These are phyloP conservation scores for Eunapius fragilis DNA, from an alignment of 37 sponge, comb jelly and placozoan genomes.

Conservation along the genomic window DNA sequence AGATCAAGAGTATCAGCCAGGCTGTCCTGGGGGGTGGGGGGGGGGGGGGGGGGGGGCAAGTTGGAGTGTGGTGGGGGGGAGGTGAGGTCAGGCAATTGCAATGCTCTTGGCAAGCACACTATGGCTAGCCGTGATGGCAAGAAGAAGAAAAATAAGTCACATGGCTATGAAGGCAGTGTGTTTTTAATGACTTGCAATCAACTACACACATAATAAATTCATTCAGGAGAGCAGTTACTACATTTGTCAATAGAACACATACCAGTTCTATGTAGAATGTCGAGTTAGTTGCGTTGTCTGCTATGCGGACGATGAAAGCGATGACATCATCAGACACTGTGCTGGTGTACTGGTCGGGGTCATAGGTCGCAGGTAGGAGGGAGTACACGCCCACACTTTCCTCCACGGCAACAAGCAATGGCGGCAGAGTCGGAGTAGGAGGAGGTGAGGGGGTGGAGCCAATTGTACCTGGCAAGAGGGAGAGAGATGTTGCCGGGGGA, in stretches of 20 bases:
- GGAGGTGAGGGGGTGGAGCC: neutral
- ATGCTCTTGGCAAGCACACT: too few relatives aligned
- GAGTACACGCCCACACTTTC: neutral
- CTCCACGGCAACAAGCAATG: neutral
- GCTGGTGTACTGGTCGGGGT: neutral
- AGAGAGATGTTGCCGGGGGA: neutral
- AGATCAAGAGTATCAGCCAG: conserved; percentile 10
- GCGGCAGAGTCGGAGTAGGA: neutral
- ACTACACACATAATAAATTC: too few relatives aligned
- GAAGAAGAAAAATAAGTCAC: too few relatives aligned
- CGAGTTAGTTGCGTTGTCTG: neutral
- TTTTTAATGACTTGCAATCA: too few relatives aligned
- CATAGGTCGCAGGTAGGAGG: neutral
- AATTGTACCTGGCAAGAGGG: neutral
- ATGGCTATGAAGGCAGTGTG: too few relatives aligned
- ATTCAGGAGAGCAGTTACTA: too few relatives aligned
- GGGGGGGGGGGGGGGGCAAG: too few relatives aligned
- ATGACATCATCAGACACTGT: neutral
- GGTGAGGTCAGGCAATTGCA: too few relatives aligned
- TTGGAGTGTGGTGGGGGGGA: too few relatives aligned
- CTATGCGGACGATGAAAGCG: neutral
- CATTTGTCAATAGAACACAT: neutral
- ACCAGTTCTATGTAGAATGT: neutral
- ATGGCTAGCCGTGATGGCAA: too few relatives aligned
- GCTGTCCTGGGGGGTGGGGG: neutral